Percentiles rank a stretch among this genome's conserved stretches.
Conservation (phyloP, 2,113 vertebrate species). For the Thinocorus orbignyianus region DNA sequence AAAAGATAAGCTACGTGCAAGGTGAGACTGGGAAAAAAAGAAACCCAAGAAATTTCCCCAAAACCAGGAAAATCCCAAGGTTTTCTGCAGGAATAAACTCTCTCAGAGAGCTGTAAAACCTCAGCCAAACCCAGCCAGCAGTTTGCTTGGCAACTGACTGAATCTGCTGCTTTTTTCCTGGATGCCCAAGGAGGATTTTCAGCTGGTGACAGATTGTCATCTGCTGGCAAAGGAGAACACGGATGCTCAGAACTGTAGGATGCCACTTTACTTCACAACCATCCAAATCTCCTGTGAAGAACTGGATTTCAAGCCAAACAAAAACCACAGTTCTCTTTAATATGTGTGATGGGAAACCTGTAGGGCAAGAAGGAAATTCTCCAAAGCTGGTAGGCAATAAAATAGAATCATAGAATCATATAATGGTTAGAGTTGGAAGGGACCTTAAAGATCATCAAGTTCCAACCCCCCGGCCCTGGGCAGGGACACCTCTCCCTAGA, state of each 20-base stretch:
- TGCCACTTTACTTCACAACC: neutral
- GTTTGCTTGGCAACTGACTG: neutral
- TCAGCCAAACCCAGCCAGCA: neutral
- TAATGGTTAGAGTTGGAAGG: too few species aligned
- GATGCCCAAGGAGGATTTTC: neutral
- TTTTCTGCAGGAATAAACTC: neutral
- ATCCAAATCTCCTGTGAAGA: neutral
- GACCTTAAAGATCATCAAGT: too few species aligned
- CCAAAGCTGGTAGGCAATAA: neutral
- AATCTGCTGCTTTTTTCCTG: neutral
- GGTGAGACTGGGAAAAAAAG: neutral
- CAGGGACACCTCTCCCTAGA: too few species aligned
- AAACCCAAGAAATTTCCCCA: neutral
- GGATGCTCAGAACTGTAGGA: neutral
- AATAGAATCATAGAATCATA: too few species aligned
- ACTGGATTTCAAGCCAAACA: neutral
- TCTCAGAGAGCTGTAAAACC: neutral
- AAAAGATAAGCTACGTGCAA: neutral
- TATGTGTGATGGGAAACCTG: neutral
- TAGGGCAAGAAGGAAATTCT: neutral
- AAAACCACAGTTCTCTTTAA: neutral
- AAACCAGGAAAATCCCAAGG: rapidly evolving
- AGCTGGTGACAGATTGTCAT: neutral
- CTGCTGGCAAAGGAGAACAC: neutral
- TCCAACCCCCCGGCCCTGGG: too few species aligned